Evolutionary conservation across 2,888 invertebrate genomes (phyloP), one percentile per base, ranked within the genome.

Genomic region (Polietes domitor): DNA sequence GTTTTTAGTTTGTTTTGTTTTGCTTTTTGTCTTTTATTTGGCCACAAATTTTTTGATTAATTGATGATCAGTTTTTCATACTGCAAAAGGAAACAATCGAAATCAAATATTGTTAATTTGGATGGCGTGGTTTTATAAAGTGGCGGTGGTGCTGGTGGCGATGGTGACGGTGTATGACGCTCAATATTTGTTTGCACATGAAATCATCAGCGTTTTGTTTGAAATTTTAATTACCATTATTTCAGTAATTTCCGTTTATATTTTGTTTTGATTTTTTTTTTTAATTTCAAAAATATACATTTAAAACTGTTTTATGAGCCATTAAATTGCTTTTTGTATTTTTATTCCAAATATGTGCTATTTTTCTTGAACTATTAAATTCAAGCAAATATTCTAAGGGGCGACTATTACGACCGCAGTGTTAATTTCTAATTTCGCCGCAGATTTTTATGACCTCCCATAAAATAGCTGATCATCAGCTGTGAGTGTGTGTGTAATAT

Each of bases 21-120:
- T 21, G 28, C 26, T 55, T 65, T 32, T 37, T 61, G 47, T 77
- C 24, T 50, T 32, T 55, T 78, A 65, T 68, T 84, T 84, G 81
- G 81, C 81, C 72, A 81, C 68, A 61, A 24, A 70, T n/a, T 41
- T 84, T 81, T 84, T 79, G 68, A 81, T 84, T 81, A 73, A 74
- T 53, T 24, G 76, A 58, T 72, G 32, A 37, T 73, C 58, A 41
- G 58, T 68, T 68, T 32, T 65, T 65, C 19, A 32, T 19, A n/a
- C 41, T 65, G 24, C 5, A 68, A 21, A 58, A 4, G 26, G n/a
- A 19, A 3, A 53, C 17, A 21, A 1, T 17, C 4, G 21, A 21
- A 17, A 17, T 32, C 7, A 17, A 41, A 65, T 19, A 17, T 41
- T 9, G 32, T 28, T 4, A 19, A 65, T 53, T 53, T n/a, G n/a